Evolutionary conservation across 2,888 invertebrate species (phyloP).

Genomic region (Neoscelio sp.): DNA sequence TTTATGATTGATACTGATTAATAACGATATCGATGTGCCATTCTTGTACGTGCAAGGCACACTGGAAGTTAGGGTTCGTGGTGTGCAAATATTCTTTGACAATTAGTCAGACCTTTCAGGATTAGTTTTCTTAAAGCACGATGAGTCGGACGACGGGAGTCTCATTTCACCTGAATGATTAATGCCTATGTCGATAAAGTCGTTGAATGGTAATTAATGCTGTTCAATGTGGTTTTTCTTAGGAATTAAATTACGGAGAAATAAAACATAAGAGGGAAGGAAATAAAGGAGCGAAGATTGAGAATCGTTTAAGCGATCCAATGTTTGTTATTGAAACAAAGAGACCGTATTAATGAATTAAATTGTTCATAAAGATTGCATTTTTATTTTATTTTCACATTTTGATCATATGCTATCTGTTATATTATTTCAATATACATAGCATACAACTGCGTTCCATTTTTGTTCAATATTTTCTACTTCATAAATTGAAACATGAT

Average conservation of each 20-base stretch:
- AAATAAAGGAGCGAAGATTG: no score
- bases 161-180: no score
- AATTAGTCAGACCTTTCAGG: constrained; percentile 60
- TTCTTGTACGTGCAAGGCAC: constrained; percentile 34
- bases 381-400: no score
- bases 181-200: constrained; percentile 31
- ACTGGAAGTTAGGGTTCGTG: constrained; percentile 38
- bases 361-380: no score
- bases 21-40: constrained; percentile 60
- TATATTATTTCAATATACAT: no score
- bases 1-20: constrained; percentile 68
- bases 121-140: constrained; percentile 47
- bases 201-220: constrained; percentile 20
- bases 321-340: no score
- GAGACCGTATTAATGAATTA: no score
- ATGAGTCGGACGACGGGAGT: constrained; percentile 7
- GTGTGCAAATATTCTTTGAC: constrained; percentile 60
- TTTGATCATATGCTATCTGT: no score
- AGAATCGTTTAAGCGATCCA: neutral
- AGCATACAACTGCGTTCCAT: no score
- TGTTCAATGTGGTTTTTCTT: neutral
- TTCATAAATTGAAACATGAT: no score
- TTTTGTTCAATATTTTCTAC: no score
- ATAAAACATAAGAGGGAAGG: no score
- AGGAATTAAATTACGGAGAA: neutral